phyloP scores from a whole-genome alignment of 64 coral and sea anemone species.

The Acropora tenuis region DNA sequence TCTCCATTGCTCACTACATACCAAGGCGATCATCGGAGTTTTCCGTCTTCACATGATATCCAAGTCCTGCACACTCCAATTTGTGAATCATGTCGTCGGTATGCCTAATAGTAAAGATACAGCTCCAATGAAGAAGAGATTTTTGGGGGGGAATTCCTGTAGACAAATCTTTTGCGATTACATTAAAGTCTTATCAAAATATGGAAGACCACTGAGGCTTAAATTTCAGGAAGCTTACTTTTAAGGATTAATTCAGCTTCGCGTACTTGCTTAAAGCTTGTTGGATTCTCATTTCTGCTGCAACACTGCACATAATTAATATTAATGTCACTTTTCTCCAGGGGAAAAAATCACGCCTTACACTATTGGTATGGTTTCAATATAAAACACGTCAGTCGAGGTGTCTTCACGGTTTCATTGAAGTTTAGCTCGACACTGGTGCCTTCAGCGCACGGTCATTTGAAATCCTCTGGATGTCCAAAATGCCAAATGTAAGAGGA shows the following conservation, averaged over 20 bases:
- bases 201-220: no score
- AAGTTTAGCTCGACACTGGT: no score
- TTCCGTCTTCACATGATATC: slow-evolving; percentile 83
- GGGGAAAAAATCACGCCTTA: no score
- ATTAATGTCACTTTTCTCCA: no score
- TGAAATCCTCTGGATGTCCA: no score
- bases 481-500: no score
- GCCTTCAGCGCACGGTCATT: no score
- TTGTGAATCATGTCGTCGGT: background rate
- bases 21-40: slow-evolving; percentile 89
- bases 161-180: background rate
- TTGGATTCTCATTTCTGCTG: background rate
- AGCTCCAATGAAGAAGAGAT: background rate
- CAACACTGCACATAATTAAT: background rate
- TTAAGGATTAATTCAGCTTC: background rate
- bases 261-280: background rate
- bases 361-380: no score
- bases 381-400: no score
- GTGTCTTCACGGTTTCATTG: no score
- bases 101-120: slow-evolving; percentile 46
- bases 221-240: background rate
- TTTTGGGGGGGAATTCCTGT: background rate
- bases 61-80: slow-evolving; percentile 78
- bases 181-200: no score
- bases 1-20: no score